Conservation (phyloP, 2,888 invertebrate species). For the Villa cingulata region DNA sequence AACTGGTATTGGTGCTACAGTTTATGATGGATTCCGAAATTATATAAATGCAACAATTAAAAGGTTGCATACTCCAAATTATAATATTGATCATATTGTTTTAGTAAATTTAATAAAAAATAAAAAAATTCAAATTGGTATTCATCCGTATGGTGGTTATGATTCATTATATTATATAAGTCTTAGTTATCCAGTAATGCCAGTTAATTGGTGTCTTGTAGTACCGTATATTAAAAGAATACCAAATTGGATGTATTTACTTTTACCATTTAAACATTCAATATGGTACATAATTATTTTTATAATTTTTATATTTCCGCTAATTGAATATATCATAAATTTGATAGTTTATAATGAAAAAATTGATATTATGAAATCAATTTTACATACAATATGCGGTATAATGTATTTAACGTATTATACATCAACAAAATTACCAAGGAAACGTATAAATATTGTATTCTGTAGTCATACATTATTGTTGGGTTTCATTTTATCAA, state of each 20-base stretch:
- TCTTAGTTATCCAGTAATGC: neutral
- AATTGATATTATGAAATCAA: too few relatives aligned
- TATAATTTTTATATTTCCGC: neutral
- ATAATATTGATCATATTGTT: neutral
- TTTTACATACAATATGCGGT: too few relatives aligned
- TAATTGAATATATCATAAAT: too few relatives aligned
- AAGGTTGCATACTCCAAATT: neutral
- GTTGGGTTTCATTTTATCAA: too few relatives aligned
- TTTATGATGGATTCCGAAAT: neutral
- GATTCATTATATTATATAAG: neutral
- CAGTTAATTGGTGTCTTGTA: slow-evolving; percentile 3
- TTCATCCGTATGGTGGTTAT: slow-evolving; percentile 4
- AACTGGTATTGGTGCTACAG: neutral
- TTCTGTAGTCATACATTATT: too few relatives aligned
- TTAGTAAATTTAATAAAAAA: neutral
- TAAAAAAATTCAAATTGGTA: slow-evolving; percentile 1
- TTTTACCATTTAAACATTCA: neutral
- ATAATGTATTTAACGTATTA: too few relatives aligned
- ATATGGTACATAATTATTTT: neutral
- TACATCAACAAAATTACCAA: too few relatives aligned
- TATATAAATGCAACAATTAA: slow-evolving; percentile 1
- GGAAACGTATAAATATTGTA: too few relatives aligned
- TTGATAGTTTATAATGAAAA: too few relatives aligned
- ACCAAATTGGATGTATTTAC: neutral
- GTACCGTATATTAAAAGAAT: slow-evolving; percentile 1